Conservation (phyloP, 2,797 vertebrate genomes). For the Acrossocheilus wenchowensis region DNA sequence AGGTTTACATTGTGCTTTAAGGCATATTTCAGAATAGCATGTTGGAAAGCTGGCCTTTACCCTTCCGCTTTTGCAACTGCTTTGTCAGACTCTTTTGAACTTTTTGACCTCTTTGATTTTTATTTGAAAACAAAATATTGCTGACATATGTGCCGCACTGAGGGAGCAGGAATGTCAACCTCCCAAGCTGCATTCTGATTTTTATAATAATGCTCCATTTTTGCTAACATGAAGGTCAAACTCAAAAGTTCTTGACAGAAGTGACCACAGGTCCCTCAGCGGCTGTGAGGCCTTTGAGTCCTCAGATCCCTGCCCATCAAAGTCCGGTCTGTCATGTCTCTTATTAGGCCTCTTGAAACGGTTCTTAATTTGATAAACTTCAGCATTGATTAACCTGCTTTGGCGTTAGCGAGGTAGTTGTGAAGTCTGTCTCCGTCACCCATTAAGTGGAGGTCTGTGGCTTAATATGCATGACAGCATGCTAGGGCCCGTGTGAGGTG, state of each 20-base stretch:
- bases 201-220: slow-evolving; percentile 2
- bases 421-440: slow-evolving; percentile 32
- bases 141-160: neutral
- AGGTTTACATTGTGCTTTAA: neutral
- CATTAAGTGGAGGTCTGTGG: slow-evolving; percentile 41
- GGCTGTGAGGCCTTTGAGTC: slow-evolving; percentile 3
- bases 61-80: neutral
- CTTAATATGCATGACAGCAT: slow-evolving; percentile 54
- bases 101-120: neutral
- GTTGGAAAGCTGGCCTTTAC: neutral
- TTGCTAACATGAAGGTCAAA: slow-evolving; percentile 17
- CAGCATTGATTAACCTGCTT: slow-evolving; percentile 54
- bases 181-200: neutral
- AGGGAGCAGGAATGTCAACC: neutral
- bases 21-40: neutral
- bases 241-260: slow-evolving; percentile 23
- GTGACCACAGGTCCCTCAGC: neutral
- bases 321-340: slow-evolving; percentile 23
- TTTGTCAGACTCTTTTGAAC: slow-evolving; percentile 8
- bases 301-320: slow-evolving; percentile 26
- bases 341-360: slow-evolving; percentile 6
- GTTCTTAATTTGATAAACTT: slow-evolving; percentile 52
- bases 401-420: slow-evolving; percentile 49
- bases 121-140: slow-evolving; percentile 2
- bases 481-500: slow-evolving; percentile 38